Evolutionary conservation across 2,797 vertebrate species (phyloP).

Genomic region (Craterocephalus amniculus): DNA sequence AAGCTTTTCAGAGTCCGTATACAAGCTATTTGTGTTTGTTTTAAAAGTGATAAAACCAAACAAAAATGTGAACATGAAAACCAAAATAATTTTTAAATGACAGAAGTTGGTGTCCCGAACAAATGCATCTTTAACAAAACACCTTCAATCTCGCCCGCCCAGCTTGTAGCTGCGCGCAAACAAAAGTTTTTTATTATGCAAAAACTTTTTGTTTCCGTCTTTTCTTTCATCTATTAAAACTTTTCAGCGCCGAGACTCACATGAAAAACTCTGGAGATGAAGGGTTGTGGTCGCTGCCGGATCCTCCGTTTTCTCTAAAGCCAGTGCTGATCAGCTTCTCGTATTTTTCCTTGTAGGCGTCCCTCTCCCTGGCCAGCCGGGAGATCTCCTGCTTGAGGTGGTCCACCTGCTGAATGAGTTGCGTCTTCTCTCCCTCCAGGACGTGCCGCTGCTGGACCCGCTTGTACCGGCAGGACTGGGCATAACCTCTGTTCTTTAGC

Average conservation of each 20-base stretch:
- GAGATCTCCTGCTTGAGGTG: conserved; percentile 99
- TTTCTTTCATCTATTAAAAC: conserved; percentile 80
- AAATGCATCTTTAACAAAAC: conserved; percentile 29
- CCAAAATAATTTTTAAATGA: conserved; percentile 37
- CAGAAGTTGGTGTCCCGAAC: conserved; percentile 34
- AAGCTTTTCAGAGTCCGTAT: conserved; percentile 26
- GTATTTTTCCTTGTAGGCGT: conserved; percentile 99
- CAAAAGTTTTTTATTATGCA: conserved; percentile 32
- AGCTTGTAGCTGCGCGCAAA: conserved; percentile 59
- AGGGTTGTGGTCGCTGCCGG: conserved; percentile 95
- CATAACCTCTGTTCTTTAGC: conserved; percentile 98
- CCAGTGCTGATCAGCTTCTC: conserved; percentile 97
- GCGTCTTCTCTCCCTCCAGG: conserved; percentile 98
- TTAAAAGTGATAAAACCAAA: conserved; percentile 23
- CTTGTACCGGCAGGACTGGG: conserved; percentile 99
- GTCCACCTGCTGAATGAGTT: conserved; percentile 97
- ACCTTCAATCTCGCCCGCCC: conserved; percentile 9
- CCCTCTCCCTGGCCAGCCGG: conserved; percentile 96
- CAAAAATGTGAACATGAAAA: conserved; percentile 25
- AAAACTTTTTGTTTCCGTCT: conserved; percentile 53
- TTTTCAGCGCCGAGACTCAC: conserved; percentile 89
- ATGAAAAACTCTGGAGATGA: conserved; percentile 99
- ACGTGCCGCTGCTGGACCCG: conserved; percentile 98
- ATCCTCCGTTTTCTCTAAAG: conserved; percentile 94
- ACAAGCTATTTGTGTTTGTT: conserved; percentile 9